Evolutionary conservation across 2,797 vertebrate species (phyloP).

Genomic region (Crax fasciolata): DNA sequence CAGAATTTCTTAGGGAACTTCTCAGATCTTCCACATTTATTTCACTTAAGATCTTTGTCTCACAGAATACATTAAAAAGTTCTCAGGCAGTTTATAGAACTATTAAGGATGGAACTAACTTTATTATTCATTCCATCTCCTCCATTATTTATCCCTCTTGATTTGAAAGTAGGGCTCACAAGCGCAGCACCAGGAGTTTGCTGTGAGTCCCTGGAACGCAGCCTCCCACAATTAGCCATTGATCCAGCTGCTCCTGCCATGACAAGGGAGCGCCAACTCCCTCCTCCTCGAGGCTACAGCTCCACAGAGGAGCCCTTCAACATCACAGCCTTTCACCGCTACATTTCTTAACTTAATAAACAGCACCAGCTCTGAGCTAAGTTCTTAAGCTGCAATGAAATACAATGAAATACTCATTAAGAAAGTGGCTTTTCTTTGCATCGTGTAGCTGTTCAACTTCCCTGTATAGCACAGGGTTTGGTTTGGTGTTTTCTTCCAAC

Average conservation of each 20-base stretch:
- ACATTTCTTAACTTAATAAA: constrained; percentile 63
- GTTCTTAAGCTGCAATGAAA: constrained; percentile 28
- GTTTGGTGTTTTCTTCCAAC: not conserved
- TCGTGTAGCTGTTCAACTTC: not conserved
- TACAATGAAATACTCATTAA: not conserved
- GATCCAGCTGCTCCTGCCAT: constrained; percentile 51
- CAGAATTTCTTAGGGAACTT: not conserved
- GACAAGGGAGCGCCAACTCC: constrained; percentile 48
- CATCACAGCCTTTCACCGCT: constrained; percentile 25
- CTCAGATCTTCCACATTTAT: not conserved
- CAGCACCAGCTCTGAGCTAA: not conserved
- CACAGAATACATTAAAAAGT: constrained; percentile 17
- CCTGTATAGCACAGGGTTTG: not conserved
- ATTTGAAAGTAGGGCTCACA: constrained; percentile 47
- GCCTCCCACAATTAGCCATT: constrained; percentile 63
- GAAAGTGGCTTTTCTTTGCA: not conserved
- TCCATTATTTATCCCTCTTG: constrained; percentile 53
- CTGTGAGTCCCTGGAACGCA: constrained; percentile 49
- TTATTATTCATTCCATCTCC: constrained; percentile 55
- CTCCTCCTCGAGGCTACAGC: constrained; percentile 70
- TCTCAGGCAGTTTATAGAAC: not conserved
- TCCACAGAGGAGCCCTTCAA: constrained; percentile 57
- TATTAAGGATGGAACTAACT: constrained; percentile 51
- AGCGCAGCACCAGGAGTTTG: constrained; percentile 36
- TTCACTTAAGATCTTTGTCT: not conserved